These are phyloP conservation scores for Colletes latitarsis DNA, from an alignment of 1,140 invertebrate species.

Conservation along the genomic window DNA sequence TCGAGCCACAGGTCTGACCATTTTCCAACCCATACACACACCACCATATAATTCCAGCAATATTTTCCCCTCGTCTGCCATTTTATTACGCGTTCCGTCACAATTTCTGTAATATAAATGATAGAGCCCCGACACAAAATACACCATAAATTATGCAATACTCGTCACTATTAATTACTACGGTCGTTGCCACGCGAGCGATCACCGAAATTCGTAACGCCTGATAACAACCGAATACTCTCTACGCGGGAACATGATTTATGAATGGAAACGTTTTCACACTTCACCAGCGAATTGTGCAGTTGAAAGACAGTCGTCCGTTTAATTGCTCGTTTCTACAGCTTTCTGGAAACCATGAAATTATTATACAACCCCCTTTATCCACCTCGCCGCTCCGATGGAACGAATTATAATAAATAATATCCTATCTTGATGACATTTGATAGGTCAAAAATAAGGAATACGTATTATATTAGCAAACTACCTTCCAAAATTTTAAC, in stretches of 20 bases:
- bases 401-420: neutral
- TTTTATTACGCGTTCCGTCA: conserved; percentile 15
- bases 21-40: conserved; percentile 10
- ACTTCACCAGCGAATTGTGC: neutral
- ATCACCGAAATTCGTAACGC: too few relatives aligned
- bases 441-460: too few relatives aligned
- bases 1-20: conserved; percentile 26
- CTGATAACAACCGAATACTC: neutral
- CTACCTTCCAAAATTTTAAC: too few relatives aligned
- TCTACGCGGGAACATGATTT: neutral
- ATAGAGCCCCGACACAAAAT: neutral
- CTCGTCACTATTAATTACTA: neutral
- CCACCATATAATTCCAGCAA: conserved; percentile 13
- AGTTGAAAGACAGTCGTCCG: neutral
- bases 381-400: neutral
- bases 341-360: conserved; percentile 11
- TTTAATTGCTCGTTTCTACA: neutral
- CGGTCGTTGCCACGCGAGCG: too few relatives aligned
- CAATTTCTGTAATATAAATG: neutral
- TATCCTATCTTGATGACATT: too few relatives aligned
- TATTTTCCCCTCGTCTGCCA: conserved; percentile 22
- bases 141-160: conserved; percentile 17
- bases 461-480: too few relatives aligned
- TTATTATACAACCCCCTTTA: neutral
- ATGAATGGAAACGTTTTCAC: neutral